Percentiles rank a stretch among this genome's conserved stretches.
These are phyloP conservation scores for Schizotus pectinicornis DNA, from an alignment of 2,888 invertebrate genomes.

Conservation along the genomic window DNA sequence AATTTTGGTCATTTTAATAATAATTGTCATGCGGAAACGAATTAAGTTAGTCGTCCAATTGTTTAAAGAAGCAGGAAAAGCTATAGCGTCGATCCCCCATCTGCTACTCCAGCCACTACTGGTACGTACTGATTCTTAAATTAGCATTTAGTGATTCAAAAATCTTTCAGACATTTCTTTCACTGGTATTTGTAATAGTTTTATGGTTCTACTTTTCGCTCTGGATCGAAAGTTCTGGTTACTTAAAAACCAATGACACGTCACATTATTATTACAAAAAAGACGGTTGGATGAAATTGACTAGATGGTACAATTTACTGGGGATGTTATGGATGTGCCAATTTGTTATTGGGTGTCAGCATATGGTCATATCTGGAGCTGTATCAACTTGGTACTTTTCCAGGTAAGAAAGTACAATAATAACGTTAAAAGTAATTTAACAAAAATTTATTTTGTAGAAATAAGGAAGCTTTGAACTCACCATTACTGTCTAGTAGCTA, in stretches of 20 bases:
- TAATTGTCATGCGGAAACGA: conserved; percentile 67
- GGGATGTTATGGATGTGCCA: conserved; percentile 71
- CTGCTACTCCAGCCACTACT: conserved; percentile 67
- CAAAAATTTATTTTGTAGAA: conserved; percentile 49
- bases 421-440: background rate
- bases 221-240: conserved; percentile 69
- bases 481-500: conserved; percentile 60
- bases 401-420: conserved; percentile 57
- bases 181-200: conserved; percentile 61
- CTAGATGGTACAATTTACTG: conserved; percentile 63
- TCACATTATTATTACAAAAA: conserved; percentile 53
- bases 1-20: conserved; percentile 62
- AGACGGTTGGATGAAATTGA: conserved; percentile 56
- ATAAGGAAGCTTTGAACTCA: conserved; percentile 57
- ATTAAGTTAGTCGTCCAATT: conserved; percentile 68
- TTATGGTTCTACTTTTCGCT: conserved; percentile 66
- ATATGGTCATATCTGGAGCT: conserved; percentile 70
- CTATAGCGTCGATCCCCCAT: conserved; percentile 66
- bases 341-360: conserved; percentile 71
- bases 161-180: conserved; percentile 45
- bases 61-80: conserved; percentile 72
- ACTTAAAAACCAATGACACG: conserved; percentile 40
- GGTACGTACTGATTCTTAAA: conserved; percentile 55
- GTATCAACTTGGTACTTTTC: conserved; percentile 73
- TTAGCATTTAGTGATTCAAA: background rate